Percentiles rank a stretch among this genome's conserved stretches.
Evolutionary conservation across 1,140 invertebrate genomes (phyloP).

Genomic region (Drosophila grimshawi): DNA sequence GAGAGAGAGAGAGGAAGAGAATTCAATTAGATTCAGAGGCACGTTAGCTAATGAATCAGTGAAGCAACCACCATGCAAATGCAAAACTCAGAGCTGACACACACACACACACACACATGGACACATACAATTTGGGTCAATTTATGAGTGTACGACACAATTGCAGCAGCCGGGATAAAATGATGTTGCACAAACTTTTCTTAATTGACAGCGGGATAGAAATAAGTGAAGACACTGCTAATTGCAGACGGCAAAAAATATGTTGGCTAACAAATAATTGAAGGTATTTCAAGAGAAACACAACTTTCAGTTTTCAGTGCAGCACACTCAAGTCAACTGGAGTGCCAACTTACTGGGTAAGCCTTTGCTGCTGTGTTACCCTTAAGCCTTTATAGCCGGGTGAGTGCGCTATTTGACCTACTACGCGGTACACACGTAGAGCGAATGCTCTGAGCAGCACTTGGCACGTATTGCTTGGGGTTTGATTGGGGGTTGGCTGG

Average conservation of each 20-base stretch:
- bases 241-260: conserved; percentile 45
- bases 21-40: conserved; percentile 15
- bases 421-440: conserved; percentile 7
- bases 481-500: conserved; percentile 24
- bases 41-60: conserved; percentile 18
- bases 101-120: background rate
- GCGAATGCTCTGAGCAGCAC: background rate
- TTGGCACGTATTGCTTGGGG: conserved; percentile 30
- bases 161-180: background rate
- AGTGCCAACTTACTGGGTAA: background rate
- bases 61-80: conserved; percentile 15
- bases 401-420: conserved; percentile 76
- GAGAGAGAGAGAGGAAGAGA: background rate
- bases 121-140: conserved; percentile 4
- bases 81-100: conserved; percentile 4
- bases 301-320: conserved; percentile 1
- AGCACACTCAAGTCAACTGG: background rate
- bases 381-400: conserved; percentile 41
- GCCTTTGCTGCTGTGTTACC: conserved; percentile 9
- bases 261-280: conserved; percentile 50
- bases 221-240: conserved; percentile 35
- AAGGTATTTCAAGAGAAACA: conserved; percentile 32
- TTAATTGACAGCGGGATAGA: conserved; percentile 20
- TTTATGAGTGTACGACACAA: background rate
- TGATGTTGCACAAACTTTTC: background rate